Evolutionary conservation across 2,797 vertebrate species (phyloP), one percentile per base, ranked within the genome.

Genomic region (Epinephelus malabaricus): DNA sequence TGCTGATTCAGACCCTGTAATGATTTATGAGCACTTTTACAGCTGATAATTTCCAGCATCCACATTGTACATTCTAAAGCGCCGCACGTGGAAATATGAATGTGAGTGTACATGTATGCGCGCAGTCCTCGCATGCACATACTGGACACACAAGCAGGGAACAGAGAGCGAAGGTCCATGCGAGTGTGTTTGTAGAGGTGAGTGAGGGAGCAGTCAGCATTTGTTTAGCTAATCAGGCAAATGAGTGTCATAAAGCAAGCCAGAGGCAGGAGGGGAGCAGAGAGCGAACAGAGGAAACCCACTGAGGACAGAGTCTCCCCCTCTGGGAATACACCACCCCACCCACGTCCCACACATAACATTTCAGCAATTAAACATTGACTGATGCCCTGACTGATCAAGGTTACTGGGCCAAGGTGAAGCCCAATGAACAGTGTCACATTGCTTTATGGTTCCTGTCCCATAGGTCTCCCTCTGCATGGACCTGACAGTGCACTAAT

Each of bases 331-430:
- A 84, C 54, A 61, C 79, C 72, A 59, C 58, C 59, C 64, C 2
- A 65, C 82, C 77, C 69, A 80, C 60, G 19, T 61, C 76, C 45
- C 49, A 65, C 76, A 79, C 62, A 59, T 69, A 86, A 86, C 80
- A 86, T 92, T 91, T 88, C 81, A 78, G 83, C 89, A 92, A 92
- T 90, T 92, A 92, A 93, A 92, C 86, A 90, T 60, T 94, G 94
- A 93, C 91, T 92, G 94, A 95, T 94, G 88, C 69, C 78, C 85
- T 81, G 86, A 89, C 90, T 87, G 91, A 93, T 95, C 91, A 95
- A 93, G 93, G 91, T 94, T 93, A 95, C 89, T 90, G 91, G 92
- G 88, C 88, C 91, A 94, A 93, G 90, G 89, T 94, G 87, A 94
- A 85, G 58, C 83, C 86, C 79, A 88, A 65, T 89, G 90, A 94